Evolutionary conservation across 2,888 invertebrate genomes (phyloP).

Genomic region (Ornithoptera alexandrae): DNA sequence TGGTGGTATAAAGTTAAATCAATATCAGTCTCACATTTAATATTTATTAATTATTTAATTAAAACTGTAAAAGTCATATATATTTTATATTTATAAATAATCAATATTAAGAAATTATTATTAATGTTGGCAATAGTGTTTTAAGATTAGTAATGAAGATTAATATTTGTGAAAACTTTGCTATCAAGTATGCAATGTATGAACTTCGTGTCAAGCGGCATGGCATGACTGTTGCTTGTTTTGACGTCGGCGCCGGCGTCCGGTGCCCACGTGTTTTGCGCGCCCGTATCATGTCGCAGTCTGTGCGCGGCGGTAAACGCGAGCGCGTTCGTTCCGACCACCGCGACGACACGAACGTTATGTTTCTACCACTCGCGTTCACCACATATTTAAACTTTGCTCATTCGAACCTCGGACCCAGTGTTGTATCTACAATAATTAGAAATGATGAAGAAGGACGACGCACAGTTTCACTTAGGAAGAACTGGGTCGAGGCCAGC

Average conservation of each 20-base stretch:
- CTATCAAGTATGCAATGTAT: too few relatives aligned
- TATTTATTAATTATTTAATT: too few relatives aligned
- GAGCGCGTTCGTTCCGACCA: conserved; percentile 35
- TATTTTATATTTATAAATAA: too few relatives aligned
- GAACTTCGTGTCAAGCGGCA: background rate
- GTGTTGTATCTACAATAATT: conserved; percentile 45
- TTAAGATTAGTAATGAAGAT: too few relatives aligned
- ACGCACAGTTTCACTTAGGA: conserved; percentile 53
- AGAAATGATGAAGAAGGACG: conserved; percentile 68
- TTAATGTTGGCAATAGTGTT: too few relatives aligned
- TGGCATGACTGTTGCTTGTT: conserved; percentile 29
- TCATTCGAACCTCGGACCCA: conserved; percentile 33
- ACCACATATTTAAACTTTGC: conserved; percentile 10
- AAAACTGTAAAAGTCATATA: too few relatives aligned
- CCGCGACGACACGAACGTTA: conserved; percentile 45
- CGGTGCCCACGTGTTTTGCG: conserved; percentile 51
- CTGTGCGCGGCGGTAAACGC: conserved; percentile 54
- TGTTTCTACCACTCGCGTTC: conserved; percentile 49
- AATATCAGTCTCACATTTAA: too few relatives aligned
- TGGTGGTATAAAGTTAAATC: too few relatives aligned
- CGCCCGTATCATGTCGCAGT: conserved; percentile 55
- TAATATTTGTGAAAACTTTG: too few relatives aligned
- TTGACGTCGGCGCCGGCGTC: conserved; percentile 37
- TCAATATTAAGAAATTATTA: too few relatives aligned
- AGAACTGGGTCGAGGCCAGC: conserved; percentile 54